Evolutionary conservation across 2,113 vertebrate species (phyloP), one percentile per base, ranked within the genome.

Genomic region (Aepyceros melampus): DNA sequence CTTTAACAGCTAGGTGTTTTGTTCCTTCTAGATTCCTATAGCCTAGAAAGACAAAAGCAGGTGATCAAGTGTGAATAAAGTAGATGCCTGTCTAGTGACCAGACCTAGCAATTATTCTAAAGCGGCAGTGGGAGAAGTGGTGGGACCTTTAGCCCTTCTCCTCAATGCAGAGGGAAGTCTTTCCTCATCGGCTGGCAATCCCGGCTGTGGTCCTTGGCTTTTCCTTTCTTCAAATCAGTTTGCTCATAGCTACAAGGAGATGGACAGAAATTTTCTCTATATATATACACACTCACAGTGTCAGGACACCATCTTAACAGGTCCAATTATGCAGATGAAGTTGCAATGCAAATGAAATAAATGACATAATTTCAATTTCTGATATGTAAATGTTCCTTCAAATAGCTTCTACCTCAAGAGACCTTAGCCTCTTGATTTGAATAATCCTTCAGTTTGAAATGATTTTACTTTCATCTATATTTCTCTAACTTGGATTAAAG

Each of bases 391-490:
- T 92, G 87, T 87, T 87, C 21, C 45, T 67, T 94, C 21, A 81
- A 71, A 90, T 36, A 85, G 74, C 51, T 95, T 88, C 49, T 51
- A 43, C 25, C 43, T 84, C 27, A 67, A 67, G 16, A 74, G 29
- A 85, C 3, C 36, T 45, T 47, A 71, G 67, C 15, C 25, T 58
- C 16, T 96, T 89, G 71, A 62, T 90, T 49, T 89, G 19, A 33
- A 83, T 71, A 91, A 64, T 60, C 12, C 6, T 93, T 94, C 40
- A 47, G 16, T 87, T 31, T 89, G 91, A 91, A 96, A 95, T 23
- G 12, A 91, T 93, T 93, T 95, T 94, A 91, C 12, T 94, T 87
- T 90, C 94, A 67, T 51, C 31, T 94, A 23, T 91, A 76, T 96
- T 97, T 94, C 33, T 93, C 12, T 82, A 92, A 84, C 3, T 71